Base-by-base conservation (phyloP, 1,140 invertebrate genomes). In the Camponotus vicinus region DNA sequence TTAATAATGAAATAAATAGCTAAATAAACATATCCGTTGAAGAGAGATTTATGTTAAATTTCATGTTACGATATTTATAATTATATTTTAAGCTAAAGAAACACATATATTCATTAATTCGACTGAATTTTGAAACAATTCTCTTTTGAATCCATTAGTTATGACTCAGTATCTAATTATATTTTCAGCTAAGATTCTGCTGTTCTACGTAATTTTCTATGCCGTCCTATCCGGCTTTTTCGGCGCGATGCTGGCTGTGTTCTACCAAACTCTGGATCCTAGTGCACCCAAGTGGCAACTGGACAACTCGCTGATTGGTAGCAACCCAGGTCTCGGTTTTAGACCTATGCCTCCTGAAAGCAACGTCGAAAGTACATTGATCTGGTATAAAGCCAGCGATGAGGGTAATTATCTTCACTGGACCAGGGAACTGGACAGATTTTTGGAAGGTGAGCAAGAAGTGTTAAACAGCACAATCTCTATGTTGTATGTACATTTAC, bases 201-300 rank as follows among this genome's bases (percentile, higher is more conserved):
- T 99, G 84, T 99, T 99, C 97, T 99, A 99, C 95, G 93, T 98
- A 85, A 97, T 99, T 94, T 99, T 99, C 96, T 99, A 99, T 95
- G 96, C 97, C 73, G 97, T 97, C 88, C 96, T 99, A 92, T 96
- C 97, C 89, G 97, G 97, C 55, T 99, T 99, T 96, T 99, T 99
- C 95, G 97, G 97, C 80, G 97, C 97, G 21, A 97, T 99, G 97
- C 96, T 99, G 94, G 97, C 98, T 79, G 97, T 99, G 89, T 99
- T 99, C 96, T 99, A 98, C 94, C 97, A 98, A 95, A 99, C 98
- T 42, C 95, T 99, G 92, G 98, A 99, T 93, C 95, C 96, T 67
- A 97, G 97, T 92, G 96, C 96, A 93, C 98, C 99, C 11, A 98
- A 98, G 95, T 98, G 98, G 97, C 97, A 97, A 94, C 95, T 98